A percentile compares a stretch with the other conserved stretches of the same genome.
These are phyloP conservation scores for Ceratotherium simum DNA, from an alignment of 2,113 vertebrate species.

Conservation along the genomic window DNA sequence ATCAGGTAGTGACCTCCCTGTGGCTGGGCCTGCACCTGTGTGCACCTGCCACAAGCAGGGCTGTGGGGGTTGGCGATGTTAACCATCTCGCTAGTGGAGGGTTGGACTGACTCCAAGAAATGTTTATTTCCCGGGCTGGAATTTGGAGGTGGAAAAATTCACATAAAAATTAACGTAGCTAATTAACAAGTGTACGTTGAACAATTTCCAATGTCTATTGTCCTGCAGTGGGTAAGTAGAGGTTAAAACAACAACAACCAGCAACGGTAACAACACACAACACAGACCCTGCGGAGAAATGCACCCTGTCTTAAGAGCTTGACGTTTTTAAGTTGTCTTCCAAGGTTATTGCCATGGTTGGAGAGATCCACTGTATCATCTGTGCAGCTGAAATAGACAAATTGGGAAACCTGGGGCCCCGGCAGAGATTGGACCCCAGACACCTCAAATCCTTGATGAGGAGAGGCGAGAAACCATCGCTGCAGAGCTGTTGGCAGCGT, in stretches of 20 bases:
- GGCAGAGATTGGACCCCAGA: background rate
- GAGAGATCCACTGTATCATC: accelerated
- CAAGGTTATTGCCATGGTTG: accelerated
- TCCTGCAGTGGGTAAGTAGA: background rate
- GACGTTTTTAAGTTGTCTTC: background rate
- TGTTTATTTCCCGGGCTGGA: background rate
- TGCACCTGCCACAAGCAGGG: background rate
- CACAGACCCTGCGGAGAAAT: background rate
- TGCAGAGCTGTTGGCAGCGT: accelerated
- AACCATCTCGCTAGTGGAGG: background rate
- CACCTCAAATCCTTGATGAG: accelerated
- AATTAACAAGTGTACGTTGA: accelerated
- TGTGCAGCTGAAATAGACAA: no score
- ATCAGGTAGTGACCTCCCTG: background rate
- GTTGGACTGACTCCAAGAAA: background rate
- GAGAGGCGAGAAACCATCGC: accelerated
- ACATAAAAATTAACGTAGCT: background rate
- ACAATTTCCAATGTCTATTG: accelerated
- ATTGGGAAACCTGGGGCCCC: accelerated
- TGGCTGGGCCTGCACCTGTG: background rate
- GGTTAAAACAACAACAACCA: accelerated
- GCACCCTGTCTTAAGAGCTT: background rate
- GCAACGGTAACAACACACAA: accelerated
- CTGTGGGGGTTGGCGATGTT: accelerated
- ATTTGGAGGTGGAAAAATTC: background rate